These are phyloP conservation scores for Onychostoma macrolepis DNA, from an alignment of 2,113 vertebrate species.

Conservation along the genomic window DNA sequence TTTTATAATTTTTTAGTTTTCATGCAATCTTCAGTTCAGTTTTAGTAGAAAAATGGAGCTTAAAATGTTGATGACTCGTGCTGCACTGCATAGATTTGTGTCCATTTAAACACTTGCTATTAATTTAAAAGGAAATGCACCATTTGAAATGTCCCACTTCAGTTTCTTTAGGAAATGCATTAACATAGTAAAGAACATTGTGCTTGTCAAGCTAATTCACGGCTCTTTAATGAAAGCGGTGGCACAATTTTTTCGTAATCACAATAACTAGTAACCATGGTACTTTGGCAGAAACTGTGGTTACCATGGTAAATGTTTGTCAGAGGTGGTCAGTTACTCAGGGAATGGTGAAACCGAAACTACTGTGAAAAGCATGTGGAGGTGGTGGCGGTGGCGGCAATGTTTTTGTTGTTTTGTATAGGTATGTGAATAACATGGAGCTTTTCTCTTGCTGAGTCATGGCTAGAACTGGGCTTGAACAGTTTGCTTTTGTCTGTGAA, in stretches of 20 bases:
- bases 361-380: neutral
- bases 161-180: neutral
- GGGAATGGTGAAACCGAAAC: neutral
- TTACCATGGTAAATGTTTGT: neutral
- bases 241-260: neutral
- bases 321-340: neutral
- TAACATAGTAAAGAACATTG: neutral
- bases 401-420: neutral
- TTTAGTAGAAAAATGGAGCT: neutral
- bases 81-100: neutral
- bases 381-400: neutral
- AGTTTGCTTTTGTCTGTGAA: neutral
- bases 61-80: neutral
- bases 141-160: neutral
- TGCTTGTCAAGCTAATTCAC: neutral
- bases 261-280: neutral
- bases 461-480: neutral
- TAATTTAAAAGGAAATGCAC: neutral
- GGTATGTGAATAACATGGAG: neutral
- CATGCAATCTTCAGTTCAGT: neutral
- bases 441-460: neutral
- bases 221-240: neutral
- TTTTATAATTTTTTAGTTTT: neutral
- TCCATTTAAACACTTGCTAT: neutral
- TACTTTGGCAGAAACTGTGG: neutral